Base-by-base conservation (phyloP, 92 coral and sea anemone genomes). In the Virgularia gustaviana region DNA sequence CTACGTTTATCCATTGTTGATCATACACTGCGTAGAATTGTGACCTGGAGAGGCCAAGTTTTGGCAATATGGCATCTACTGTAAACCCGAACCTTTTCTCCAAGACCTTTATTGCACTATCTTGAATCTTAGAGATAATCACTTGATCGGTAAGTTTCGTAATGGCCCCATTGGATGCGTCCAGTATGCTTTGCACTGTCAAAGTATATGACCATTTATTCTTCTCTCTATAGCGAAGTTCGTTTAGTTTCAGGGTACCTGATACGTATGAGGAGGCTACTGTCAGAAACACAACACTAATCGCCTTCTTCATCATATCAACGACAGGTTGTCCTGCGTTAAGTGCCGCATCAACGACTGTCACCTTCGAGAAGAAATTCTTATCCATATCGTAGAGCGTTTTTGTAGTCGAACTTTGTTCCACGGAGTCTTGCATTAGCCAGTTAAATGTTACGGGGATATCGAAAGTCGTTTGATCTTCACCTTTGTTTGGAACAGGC, bases 181-280 rank as follows among this genome's bases (percentile, higher is more conserved):
- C 49, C 5, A 42, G n/a, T 5, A 66, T 66, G 22, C 73, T 66
- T 20, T 66, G 34, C 35, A 60, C 66, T 3, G 27, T 36, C 19
- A 60, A 13, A 1, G 13, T 60, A 36, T 60, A 60, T 9, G 73
- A 66, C 73, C 73, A 66, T 42, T 66, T 66, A 38, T 41, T 66
- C 16, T 43, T 24, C 16, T 47, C 47, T 28, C 38, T 42, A 32
- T 66, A 44, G 9, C 10, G 33, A 39, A 66, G 73, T 13, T 66
- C 73, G 1, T 22, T 43, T 8, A 44, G 36, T 20, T 25, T 45
- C 30, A 66, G 32, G 28, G 57, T 6, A 9, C 24, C 24, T 43
- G 73, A 66, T 25, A 66, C 28, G 18, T 66, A 58, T 2, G 73
- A 66, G 4, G 73, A 66, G 9, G 58, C 73, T 39, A 35, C 9